Conservation (phyloP, 2,888 invertebrate species). For the Chelonus formosanus region DNA sequence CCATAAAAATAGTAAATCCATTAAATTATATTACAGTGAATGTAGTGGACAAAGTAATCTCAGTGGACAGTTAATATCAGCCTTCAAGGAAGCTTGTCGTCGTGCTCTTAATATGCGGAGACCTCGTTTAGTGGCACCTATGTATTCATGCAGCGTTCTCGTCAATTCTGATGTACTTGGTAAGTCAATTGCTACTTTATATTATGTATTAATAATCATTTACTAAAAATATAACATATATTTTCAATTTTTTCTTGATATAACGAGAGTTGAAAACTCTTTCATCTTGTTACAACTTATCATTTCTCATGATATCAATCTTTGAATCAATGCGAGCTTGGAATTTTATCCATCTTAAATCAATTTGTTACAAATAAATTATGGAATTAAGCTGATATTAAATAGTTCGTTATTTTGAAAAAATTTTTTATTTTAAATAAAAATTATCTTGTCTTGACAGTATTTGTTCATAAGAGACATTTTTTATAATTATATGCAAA, state of each 20-base stretch:
- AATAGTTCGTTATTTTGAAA: no score
- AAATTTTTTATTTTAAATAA: no score
- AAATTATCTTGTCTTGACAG: no score
- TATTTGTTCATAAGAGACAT: no score
- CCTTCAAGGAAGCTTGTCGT: slow-evolving; percentile 86
- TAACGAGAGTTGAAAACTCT: no score
- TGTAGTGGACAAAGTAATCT: slow-evolving; percentile 64
- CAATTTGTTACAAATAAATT: no score
- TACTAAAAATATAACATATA: not conserved
- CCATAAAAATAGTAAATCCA: slow-evolving; percentile 12
- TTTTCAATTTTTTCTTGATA: not conserved
- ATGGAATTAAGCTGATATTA: no score
- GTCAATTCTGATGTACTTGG: slow-evolving; percentile 89
- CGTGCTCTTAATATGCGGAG: slow-evolving; percentile 89
- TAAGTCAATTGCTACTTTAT: slow-evolving; percentile 66
- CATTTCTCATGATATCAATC: no score
- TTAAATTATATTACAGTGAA: slow-evolving; percentile 5
- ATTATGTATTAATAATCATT: not conserved
- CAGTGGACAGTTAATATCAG: slow-evolving; percentile 89
- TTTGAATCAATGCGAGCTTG: no score
- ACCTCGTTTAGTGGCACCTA: slow-evolving; percentile 92
- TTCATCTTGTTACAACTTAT: no score
- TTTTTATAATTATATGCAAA: no score
- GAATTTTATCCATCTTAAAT: no score
- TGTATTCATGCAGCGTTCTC: slow-evolving; percentile 86